A percentile compares a stretch with the other conserved stretches of the same genome.
phyloP scores from a whole-genome alignment of 2,888 invertebrate genomes.

The Stenodera caucasica region DNA sequence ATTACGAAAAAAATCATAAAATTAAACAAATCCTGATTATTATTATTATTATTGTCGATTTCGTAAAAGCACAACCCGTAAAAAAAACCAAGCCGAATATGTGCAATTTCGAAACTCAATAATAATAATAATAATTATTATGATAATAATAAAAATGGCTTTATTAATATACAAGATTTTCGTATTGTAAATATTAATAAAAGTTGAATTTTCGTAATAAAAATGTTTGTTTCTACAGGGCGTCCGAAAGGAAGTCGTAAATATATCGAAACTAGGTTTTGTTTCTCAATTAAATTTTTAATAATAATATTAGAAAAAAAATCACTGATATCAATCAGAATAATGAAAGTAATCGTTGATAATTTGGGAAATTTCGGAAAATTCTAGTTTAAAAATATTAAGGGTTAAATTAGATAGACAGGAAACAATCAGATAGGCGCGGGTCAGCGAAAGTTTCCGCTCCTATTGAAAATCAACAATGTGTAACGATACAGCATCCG shows the following conservation, averaged over 20 bases:
- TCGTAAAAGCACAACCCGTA: conserved; percentile 4
- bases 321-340: neutral
- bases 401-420: conserved; percentile 36
- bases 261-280: conserved; percentile 17
- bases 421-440: conserved; percentile 53
- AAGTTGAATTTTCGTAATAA: conserved; percentile 19
- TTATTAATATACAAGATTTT: conserved; percentile 11
- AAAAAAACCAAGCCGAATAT: neutral
- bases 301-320: neutral
- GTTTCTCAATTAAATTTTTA: conserved; percentile 6
- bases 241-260: conserved; percentile 24
- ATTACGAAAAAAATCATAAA: conserved; percentile 16
- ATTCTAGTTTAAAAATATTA: too few species aligned
- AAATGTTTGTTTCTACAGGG: conserved; percentile 24
- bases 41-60: too few species aligned
- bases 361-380: too few species aligned
- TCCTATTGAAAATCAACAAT: conserved; percentile 55
- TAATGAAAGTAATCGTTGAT: neutral
- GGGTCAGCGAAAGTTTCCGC: conserved; percentile 55
- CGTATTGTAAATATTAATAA: conserved; percentile 20
- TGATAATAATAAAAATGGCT: too few species aligned
- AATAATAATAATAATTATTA: conserved; percentile 10
- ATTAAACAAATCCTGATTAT: too few species aligned
- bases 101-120: neutral
- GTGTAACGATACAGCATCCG: conserved; percentile 56